Evolutionary conservation across 2,888 invertebrate genomes (phyloP), one percentile per base, ranked within the genome.

Genomic region (Griposia aprilina): DNA sequence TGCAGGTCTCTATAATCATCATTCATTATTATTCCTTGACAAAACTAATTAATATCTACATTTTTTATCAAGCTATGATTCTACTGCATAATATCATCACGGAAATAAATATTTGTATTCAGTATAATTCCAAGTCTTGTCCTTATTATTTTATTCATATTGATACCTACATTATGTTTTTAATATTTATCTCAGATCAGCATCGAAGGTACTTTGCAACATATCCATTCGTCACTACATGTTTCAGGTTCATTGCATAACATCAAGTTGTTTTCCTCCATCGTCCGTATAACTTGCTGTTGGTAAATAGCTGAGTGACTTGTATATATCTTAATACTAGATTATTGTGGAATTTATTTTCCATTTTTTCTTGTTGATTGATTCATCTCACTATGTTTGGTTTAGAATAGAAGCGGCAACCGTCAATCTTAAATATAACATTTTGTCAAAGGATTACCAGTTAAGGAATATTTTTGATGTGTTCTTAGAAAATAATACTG

Each of bases 221-320:
- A 15, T n/a, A 17, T 66, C 36, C 26, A 60, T 30, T n/a, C 1
- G 17, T 57, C 30, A 65, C 7, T 30, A 59, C 36, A 23, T 0
- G 23, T 15, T 0, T 60, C 70, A 13, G 30, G 84, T 80, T 55
- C 0, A 48, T 84, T 76, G 48, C 69, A 73, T 70, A 66, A 77
- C 17, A 48, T 55, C 20, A 50, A 45, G 36, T 62, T 30, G 50
- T 73, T 85, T 75, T 72, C 59, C 55, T 60, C 3, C n/a, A 57
- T 50, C 57, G 52, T 70, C 67, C n/a, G 52, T 72, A n/a, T 57
- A 36, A 48, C 20, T 26, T 65, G 71, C 10, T 23, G 80, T 81
- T 48, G 36, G 57, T 80, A 55, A 68, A 60, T 41, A 74, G 55
- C 59, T 50, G n/a, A 23, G 55, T 65, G 36, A 62, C 20, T 69